phyloP scores from a whole-genome alignment of 2,113 vertebrate species.

The Vulpes lagopus region DNA sequence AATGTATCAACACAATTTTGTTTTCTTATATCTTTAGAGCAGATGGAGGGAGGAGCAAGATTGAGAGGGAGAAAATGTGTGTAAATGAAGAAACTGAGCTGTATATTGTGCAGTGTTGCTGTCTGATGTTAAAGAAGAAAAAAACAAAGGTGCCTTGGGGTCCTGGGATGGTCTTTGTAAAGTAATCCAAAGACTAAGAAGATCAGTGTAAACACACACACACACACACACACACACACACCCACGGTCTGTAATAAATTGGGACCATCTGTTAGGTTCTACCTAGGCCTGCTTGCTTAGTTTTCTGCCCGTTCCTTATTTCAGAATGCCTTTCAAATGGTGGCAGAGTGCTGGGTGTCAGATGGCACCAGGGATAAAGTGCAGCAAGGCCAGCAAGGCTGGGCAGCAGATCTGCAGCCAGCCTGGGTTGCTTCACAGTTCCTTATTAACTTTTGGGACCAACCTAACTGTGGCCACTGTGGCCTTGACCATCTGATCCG shows the following conservation, averaged over 20 bases:
- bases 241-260: conserved; percentile 38
- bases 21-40: conserved; percentile 1
- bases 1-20: neutral
- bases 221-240: neutral
- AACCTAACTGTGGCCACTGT: neutral
- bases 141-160: neutral
- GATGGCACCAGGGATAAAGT: neutral
- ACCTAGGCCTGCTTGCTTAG: neutral
- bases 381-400: neutral
- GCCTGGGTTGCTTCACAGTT: fast-evolving
- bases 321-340: neutral
- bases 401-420: neutral
- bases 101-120: neutral
- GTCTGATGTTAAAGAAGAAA: conserved; percentile 27
- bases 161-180: conserved; percentile 58
- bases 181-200: conserved; percentile 49
- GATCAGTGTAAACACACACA: neutral
- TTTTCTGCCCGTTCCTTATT: conserved; percentile 46
- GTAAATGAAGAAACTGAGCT: neutral
- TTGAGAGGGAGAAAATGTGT: neutral
- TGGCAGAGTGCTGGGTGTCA: neutral
- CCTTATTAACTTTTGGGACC: neutral
- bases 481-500: neutral
- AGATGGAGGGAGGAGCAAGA: neutral
- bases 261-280: conserved; percentile 59